phyloP scores from a whole-genome alignment of 2,888 invertebrate genomes.

The Micoletzkya japonica region DNA sequence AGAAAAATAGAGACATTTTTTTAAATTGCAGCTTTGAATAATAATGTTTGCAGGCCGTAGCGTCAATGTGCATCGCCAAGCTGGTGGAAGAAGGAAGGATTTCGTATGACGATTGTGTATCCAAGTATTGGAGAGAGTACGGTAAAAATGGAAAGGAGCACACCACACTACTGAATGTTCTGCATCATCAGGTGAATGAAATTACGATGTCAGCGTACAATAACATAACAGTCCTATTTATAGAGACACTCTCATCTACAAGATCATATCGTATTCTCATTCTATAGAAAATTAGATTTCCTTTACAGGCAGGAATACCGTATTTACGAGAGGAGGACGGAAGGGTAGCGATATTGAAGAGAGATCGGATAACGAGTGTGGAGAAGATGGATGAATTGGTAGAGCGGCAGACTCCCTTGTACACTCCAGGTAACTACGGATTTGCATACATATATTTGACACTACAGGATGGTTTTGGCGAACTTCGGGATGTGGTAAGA shows the following conservation, averaged over 20 bases:
- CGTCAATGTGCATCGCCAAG: conserved; percentile 28
- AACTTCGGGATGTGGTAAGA: too few relatives aligned
- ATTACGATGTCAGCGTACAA: background rate
- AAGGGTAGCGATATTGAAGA: background rate
- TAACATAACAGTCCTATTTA: too few relatives aligned
- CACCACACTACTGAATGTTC: conserved; percentile 58
- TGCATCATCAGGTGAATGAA: conserved; percentile 12
- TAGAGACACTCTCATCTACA: too few relatives aligned
- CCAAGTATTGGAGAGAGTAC: conserved; percentile 65
- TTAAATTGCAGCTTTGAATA: too few relatives aligned
- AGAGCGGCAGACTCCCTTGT: background rate
- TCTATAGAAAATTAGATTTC: too few relatives aligned
- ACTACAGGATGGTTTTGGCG: too few relatives aligned
- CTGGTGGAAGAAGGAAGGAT: conserved; percentile 64
- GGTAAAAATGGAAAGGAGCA: conserved; percentile 64
- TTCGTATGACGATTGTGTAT: conserved; percentile 60
- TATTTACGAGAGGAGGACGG: conserved; percentile 2
- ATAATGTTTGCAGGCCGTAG: conserved; percentile 15
- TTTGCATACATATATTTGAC: too few relatives aligned
- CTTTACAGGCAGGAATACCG: conserved; percentile 1
- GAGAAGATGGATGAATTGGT: conserved; percentile 2
- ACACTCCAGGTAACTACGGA: background rate
- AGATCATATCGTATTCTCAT: too few relatives aligned
- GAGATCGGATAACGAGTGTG: background rate
- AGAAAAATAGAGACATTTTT: too few relatives aligned